A percentile compares a stretch with the other conserved stretches of the same genome.
These are phyloP conservation scores for Tipula helvola DNA, from an alignment of 2,888 invertebrate species.

Conservation along the genomic window DNA sequence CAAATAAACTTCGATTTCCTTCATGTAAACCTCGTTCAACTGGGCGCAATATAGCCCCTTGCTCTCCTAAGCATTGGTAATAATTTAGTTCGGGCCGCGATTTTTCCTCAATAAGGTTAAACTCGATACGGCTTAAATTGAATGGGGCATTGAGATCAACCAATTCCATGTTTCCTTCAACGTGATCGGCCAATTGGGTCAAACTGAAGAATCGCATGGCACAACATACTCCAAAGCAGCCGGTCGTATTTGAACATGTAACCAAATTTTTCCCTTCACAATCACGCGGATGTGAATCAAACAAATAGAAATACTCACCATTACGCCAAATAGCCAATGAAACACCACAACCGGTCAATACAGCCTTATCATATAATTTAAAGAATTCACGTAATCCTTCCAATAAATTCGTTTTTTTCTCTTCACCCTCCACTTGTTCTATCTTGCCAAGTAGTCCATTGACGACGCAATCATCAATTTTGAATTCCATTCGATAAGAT, in stretches of 20 bases:
- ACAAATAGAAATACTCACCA: slow-evolving; percentile 39
- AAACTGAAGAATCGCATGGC: slow-evolving; percentile 17
- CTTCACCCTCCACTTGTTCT: neutral
- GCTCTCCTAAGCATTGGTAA: slow-evolving; percentile 30
- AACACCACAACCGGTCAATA: slow-evolving; percentile 43
- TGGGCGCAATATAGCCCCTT: slow-evolving; percentile 32
- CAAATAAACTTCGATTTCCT: slow-evolving; percentile 18
- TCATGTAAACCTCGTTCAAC: slow-evolving; percentile 18
- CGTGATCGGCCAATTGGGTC: slow-evolving; percentile 18
- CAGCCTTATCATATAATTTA: slow-evolving; percentile 26
- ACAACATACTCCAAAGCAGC: slow-evolving; percentile 16
- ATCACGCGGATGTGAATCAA: slow-evolving; percentile 47
- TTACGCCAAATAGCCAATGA: slow-evolving; percentile 45
- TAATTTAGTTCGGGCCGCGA: slow-evolving; percentile 33
- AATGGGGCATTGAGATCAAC: neutral
- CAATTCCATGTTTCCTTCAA: slow-evolving; percentile 13
- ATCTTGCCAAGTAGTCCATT: slow-evolving; percentile 22
- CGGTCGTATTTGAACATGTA: neutral
- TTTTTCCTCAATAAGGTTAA: slow-evolving; percentile 15
- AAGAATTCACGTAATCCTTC: slow-evolving; percentile 34
- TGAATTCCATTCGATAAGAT: slow-evolving; percentile 24
- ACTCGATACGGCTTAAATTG: neutral
- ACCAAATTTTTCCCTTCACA: slow-evolving; percentile 34
- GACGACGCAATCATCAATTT: slow-evolving; percentile 27
- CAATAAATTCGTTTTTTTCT: neutral